These are phyloP conservation scores for Thereva nobilitata DNA, from an alignment of 2,888 invertebrate species.

Conservation along the genomic window DNA sequence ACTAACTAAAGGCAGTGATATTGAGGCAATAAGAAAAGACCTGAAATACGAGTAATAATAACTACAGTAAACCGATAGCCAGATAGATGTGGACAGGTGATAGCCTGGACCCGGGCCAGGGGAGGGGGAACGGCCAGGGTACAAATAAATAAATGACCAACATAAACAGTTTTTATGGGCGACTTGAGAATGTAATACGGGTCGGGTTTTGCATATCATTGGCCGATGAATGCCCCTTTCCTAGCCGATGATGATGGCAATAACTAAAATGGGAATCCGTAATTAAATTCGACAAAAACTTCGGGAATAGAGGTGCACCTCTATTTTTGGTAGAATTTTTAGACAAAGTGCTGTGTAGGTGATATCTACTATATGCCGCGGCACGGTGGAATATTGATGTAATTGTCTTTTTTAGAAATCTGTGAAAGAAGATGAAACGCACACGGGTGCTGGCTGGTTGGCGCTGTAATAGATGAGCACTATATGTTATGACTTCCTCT, in stretches of 20 bases:
- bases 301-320: too few relatives aligned
- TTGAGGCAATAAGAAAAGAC: not conserved
- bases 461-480: too few relatives aligned
- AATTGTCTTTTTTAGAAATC: too few relatives aligned
- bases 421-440: too few relatives aligned
- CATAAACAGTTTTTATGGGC: constrained; percentile 14
- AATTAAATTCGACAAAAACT: constrained; percentile 1
- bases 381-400: too few relatives aligned
- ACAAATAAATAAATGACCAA: not conserved
- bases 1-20: constrained; percentile 1
- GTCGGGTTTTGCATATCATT: constrained; percentile 21
- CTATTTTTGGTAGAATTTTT: too few relatives aligned
- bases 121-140: not conserved
- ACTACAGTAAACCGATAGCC: not conserved
- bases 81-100: constrained; percentile 6
- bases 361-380: too few relatives aligned
- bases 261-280: constrained; percentile 8
- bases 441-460: too few relatives aligned
- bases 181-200: not conserved
- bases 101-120: not conserved
- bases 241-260: constrained; percentile 13
- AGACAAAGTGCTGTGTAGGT: too few relatives aligned
- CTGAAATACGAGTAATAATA: constrained; percentile 11
- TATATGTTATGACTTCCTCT: too few relatives aligned
- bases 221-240: constrained; percentile 2